Base-by-base conservation (phyloP, 2,797 vertebrate genomes). In the Sebastes steindachneri region DNA sequence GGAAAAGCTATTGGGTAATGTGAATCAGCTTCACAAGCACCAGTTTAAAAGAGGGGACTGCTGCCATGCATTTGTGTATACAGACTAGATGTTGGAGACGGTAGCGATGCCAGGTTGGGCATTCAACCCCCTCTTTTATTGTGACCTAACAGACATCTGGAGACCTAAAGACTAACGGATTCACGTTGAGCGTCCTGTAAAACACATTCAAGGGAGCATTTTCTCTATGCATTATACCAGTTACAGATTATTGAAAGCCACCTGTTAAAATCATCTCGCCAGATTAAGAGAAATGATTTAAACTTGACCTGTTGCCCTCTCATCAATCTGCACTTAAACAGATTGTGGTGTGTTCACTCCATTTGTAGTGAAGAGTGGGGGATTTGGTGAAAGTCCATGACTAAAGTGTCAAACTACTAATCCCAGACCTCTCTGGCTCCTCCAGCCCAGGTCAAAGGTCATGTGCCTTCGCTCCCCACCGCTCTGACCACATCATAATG, bases 391-490 rank as follows among this genome's bases (percentile, higher is more conserved):
- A 78, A 85, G 65, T 88, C 83, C 19, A 63, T 73, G 68, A 82
- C 79, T 87, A 64, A 85, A 80, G 75, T 84, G 86, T 92, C 75
- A 77, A 51, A 25, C 82, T n/a, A n/a, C 82, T 94, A 91, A 92
- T 94, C 89, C 87, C 51, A 31, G 60, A 79, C 72, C 79, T 77
- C 77, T 82, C 60, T 70, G 45, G 84, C 78, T 84, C 66, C 84
- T 87, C 73, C 64, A 69, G 59, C 68, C 71, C 65, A 77, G 91
- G 89, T 91, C 85, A 94, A 74, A 92, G 91, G 84, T 92, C 82
- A 85, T 9, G 45, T 21, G 67, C 28, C 63, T 53, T 5, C 51
- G n/a, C 69, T 88, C 82, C 79, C 75, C 75, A 82, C 65, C 58
- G 35, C 75, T 79, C 53, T 53, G 62, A 68, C 51, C 10, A 11